Evolutionary conservation across 2,113 vertebrate genomes (phyloP), one percentile per base, ranked within the genome.

Genomic region (Tenrec ecaudatus): DNA sequence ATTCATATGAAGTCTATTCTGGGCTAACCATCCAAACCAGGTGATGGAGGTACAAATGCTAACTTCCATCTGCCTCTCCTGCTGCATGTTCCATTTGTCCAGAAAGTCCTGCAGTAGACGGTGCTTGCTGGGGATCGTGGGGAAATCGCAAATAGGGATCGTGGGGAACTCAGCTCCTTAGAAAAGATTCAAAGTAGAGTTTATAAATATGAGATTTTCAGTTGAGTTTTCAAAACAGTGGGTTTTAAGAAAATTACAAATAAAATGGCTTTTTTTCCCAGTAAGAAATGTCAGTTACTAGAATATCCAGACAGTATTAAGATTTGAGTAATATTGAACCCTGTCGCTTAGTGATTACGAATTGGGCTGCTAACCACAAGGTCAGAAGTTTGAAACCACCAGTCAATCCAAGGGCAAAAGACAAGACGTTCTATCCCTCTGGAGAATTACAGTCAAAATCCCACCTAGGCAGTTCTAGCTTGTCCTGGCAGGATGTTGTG

Each of bases 1-100:
- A 93, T 66, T 94, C 91, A 86, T 90, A 64, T 57, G 86, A 92
- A 90, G 86, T 89, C 77, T 94, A 53, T 95, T 94, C 81, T 89
- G 81, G 82, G 88, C 92, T 91, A 86, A 86, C 87, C 64, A 5
- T 77, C 31, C 85, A 95, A 86, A 60, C 66, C 81, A 43, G 58
- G 57, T 82, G 94, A 93, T 90, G 80, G 57, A 91, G 58, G 40
- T 88, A 90, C 68, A 96, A 95, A 95, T 92, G 47, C 71, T 53
- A 80, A 5, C 33, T 71, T 90, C 88, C 40, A 27, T 20, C 23
- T 66, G 4, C 8, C 9, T 77, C 86, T 95, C 68, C 57, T 53
- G 64, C 73, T 89, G 12, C 53, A 60, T 84, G 36, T 36, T 95
- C 66, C 38, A 60, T 88, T 89, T 90, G 89, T 89, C 58, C n/a